phyloP scores from a whole-genome alignment of 2,113 vertebrate species.

The Rana temporaria region DNA sequence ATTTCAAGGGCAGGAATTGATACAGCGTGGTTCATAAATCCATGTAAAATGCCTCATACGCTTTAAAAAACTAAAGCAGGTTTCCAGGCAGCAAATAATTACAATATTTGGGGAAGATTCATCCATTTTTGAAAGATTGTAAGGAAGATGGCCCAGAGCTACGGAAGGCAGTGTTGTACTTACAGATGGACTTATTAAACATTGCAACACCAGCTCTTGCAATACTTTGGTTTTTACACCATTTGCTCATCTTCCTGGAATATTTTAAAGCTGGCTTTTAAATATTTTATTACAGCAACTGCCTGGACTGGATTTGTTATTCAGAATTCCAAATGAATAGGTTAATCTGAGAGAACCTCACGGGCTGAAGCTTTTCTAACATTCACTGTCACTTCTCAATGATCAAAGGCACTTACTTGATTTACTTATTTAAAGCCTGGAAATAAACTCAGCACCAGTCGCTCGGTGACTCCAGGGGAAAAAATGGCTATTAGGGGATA shows the following conservation, averaged over 20 bases:
- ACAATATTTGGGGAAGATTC: slow-evolving; percentile 42
- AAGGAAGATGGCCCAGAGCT: slow-evolving; percentile 49
- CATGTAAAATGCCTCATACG: background rate
- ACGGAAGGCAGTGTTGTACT: slow-evolving; percentile 54
- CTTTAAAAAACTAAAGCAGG: background rate
- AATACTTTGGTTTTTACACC: slow-evolving; percentile 28
- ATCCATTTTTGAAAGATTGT: slow-evolving; percentile 51
- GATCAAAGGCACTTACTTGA: slow-evolving; percentile 51
- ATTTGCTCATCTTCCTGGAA: slow-evolving; percentile 49
- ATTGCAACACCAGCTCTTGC: slow-evolving; percentile 44
- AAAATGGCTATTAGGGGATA: slow-evolving; percentile 15
- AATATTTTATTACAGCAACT: slow-evolving; percentile 56
- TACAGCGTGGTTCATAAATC: slow-evolving; percentile 37
- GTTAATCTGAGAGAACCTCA: slow-evolving; percentile 43
- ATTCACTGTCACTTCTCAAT: slow-evolving; percentile 16
- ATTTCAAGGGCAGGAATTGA: slow-evolving; percentile 46
- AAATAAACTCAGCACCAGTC: slow-evolving; percentile 30
- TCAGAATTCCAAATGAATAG: slow-evolving; percentile 56
- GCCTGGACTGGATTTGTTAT: slow-evolving; percentile 46
- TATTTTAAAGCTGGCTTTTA: slow-evolving; percentile 53
- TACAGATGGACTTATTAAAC: slow-evolving; percentile 45
- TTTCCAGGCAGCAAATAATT: slow-evolving; percentile 30
- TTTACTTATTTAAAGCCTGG: slow-evolving; percentile 50
- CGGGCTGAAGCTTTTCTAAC: slow-evolving; percentile 43
- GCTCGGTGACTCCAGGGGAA: slow-evolving; percentile 44